phyloP scores from a whole-genome alignment of 2,797 vertebrate species.

The Rhincodon typus region DNA sequence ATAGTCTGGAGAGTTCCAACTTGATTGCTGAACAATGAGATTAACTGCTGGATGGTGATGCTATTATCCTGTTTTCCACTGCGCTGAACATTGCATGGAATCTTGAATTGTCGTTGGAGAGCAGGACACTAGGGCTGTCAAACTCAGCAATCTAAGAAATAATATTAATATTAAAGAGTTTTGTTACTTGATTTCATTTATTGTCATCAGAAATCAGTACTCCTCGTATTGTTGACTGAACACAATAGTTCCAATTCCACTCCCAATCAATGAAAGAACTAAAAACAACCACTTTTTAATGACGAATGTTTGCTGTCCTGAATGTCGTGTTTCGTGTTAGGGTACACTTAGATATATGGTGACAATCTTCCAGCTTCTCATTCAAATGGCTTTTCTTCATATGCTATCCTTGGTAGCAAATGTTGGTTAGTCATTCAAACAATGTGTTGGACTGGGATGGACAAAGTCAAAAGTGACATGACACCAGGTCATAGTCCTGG shows the following conservation, averaged over 20 bases:
- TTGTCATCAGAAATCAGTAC: background rate
- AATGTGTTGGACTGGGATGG: too few species aligned
- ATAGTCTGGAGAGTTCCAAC: background rate
- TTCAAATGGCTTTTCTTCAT: background rate
- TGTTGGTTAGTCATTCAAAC: background rate
- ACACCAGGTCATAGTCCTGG: too few species aligned
- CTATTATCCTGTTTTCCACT: constrained; percentile 53
- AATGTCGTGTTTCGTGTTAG: background rate
- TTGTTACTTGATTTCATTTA: background rate
- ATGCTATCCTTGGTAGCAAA: background rate
- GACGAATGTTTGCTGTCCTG: background rate
- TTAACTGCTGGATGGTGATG: constrained; percentile 44
- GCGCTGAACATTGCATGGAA: constrained; percentile 64
- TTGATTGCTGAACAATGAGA: background rate
- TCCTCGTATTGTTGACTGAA: background rate
- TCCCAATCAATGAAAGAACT: background rate
- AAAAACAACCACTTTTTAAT: background rate
- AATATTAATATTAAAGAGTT: constrained; percentile 35
- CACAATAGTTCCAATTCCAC: background rate
- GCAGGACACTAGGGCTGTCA: constrained; percentile 60
- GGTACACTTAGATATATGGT: background rate
- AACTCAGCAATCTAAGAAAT: constrained; percentile 65
- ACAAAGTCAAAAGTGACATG: too few species aligned
- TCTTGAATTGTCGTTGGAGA: constrained; percentile 63
- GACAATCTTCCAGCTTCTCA: background rate